Conservation (phyloP, 1,140 invertebrate genomes). For the Orius insidiosus region DNA sequence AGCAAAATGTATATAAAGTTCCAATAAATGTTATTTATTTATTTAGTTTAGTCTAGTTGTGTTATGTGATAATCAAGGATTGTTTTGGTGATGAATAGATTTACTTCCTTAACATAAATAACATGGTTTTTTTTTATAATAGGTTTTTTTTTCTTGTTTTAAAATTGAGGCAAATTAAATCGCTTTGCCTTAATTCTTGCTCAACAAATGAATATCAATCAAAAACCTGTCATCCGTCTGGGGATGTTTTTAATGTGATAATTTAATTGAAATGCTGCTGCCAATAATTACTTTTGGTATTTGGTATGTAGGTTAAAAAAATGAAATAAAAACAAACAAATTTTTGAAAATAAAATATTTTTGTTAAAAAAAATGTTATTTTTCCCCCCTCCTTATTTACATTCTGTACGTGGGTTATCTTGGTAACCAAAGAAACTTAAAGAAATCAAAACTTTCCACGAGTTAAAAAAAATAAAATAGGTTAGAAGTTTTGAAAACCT, state of each 20-base stretch:
- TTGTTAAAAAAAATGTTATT: no score
- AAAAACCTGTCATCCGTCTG: not conserved
- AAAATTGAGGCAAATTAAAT: not conserved
- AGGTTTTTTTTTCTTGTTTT: conserved; percentile 7
- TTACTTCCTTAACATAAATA: not conserved
- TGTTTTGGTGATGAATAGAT: conserved; percentile 3
- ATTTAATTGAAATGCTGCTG: conserved; percentile 3
- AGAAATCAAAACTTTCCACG: no score
- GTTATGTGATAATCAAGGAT: conserved; percentile 1
- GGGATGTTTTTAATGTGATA: conserved; percentile 8
- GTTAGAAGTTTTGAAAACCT: no score
- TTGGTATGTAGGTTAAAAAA: conserved; percentile 1
- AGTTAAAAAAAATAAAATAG: no score
- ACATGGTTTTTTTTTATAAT: conserved; percentile 4
- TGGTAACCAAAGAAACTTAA: no score
- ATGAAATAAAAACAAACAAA: no score
- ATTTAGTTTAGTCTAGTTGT: no score
- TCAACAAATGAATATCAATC: conserved; percentile 6
- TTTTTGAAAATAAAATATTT: no score
- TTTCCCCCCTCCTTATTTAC: no score
- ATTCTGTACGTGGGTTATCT: no score
- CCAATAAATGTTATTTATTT: not conserved
- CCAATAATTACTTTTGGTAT: conserved; percentile 11
- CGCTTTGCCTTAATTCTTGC: conserved; percentile 8
- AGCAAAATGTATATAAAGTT: not conserved